These are phyloP conservation scores for Chironex yamaguchii DNA, from an alignment of 30 jellyfish, hydroid and myxozoan species.

Conservation along the genomic window DNA sequence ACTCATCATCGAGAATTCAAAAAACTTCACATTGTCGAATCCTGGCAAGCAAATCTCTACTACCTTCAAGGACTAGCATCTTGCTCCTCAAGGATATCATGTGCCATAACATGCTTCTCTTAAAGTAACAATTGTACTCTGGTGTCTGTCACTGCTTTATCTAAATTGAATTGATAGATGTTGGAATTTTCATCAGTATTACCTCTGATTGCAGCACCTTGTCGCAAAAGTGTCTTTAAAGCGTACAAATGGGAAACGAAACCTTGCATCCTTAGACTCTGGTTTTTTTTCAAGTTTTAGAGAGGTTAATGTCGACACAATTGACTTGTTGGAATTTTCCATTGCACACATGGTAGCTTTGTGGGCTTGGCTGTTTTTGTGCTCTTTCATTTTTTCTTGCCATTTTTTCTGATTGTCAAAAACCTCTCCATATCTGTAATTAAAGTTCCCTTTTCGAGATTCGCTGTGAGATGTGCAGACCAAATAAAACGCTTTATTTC, in stretches of 20 bases:
- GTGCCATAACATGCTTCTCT: constrained; percentile 58
- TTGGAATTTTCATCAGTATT: constrained; percentile 40
- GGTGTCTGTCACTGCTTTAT: constrained; percentile 47
- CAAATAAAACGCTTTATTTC: too few relatives aligned
- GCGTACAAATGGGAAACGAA: constrained; percentile 42
- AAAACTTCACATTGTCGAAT: background rate
- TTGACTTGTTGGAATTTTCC: constrained; percentile 20
- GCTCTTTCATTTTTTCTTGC: constrained; percentile 28
- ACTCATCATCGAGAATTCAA: too few relatives aligned
- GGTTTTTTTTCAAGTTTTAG: constrained; percentile 48
- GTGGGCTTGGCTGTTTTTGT: constrained; percentile 35
- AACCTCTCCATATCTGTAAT: constrained; percentile 39
- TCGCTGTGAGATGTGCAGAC: constrained; percentile 60
- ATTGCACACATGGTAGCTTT: constrained; percentile 37
- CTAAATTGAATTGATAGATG: constrained; percentile 53
- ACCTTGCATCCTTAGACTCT: constrained; percentile 41
- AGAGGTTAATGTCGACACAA: constrained; percentile 43
- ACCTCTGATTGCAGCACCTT: constrained; percentile 41
- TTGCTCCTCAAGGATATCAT: constrained; percentile 52
- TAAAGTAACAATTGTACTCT: constrained; percentile 21
- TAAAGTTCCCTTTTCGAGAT: constrained; percentile 43
- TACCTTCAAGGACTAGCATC: constrained; percentile 44
- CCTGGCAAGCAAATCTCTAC: constrained; percentile 3
- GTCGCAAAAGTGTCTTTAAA: constrained; percentile 46
- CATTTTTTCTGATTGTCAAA: constrained; percentile 30